Conservation (phyloP, 2,113 vertebrate species). For the Sterna hirundo region DNA sequence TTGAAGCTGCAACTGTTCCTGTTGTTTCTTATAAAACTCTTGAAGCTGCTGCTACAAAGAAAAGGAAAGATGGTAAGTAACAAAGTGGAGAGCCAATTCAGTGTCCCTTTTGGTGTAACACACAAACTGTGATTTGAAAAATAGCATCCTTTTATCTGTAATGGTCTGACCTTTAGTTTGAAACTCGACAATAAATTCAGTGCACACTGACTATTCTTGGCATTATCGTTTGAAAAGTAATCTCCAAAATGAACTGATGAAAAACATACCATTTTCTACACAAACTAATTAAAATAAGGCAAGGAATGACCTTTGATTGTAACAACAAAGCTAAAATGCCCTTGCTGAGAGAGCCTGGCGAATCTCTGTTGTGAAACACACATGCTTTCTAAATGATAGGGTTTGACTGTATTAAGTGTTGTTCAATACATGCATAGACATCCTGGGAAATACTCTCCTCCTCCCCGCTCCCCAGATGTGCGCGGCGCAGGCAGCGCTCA, state of each 20-base stretch:
- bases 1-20: constrained; percentile 99
- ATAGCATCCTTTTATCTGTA: constrained; percentile 83
- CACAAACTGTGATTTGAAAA: constrained; percentile 79
- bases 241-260: constrained; percentile 85
- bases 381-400: constrained; percentile 56
- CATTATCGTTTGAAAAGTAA: constrained; percentile 85
- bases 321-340: constrained; percentile 79
- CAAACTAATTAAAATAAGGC: constrained; percentile 86
- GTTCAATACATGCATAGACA: neutral
- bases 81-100: constrained; percentile 62
- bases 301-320: constrained; percentile 81
- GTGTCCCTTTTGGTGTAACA: constrained; percentile 65
- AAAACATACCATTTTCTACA: constrained; percentile 85
- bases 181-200: constrained; percentile 82
- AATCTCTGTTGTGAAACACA: constrained; percentile 60
- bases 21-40: constrained; percentile 99
- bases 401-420: constrained; percentile 40
- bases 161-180: constrained; percentile 83
- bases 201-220: constrained; percentile 78
- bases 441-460: neutral
- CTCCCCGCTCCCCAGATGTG: neutral
- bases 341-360: constrained; percentile 73
- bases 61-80: constrained; percentile 75
- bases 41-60: constrained; percentile 97
- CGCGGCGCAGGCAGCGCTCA: neutral